Base-by-base conservation (phyloP, 2,113 vertebrate genomes). In the Henicopernis longicauda region DNA sequence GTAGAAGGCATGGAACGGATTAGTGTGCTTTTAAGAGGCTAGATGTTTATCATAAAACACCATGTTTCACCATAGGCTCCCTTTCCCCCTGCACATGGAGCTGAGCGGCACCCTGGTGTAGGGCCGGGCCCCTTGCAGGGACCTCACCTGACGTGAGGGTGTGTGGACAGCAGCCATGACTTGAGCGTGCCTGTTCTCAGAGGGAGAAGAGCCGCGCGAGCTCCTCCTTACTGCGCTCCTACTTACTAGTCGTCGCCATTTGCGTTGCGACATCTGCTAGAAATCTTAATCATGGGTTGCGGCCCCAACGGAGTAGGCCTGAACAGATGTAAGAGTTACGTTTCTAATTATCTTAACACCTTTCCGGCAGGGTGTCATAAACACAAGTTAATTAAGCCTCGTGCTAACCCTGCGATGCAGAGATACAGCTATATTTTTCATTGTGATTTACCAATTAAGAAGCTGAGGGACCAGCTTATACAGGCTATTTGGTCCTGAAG, bases 331-430 rank as follows among this genome's bases (percentile, higher is more conserved):
- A 82, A 86, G 65, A 54, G 17, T 90, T 61, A 79, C 1, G 0
- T 90, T 91, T 77, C 74, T 91, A 96, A 94, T 94, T 87, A 93
- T 61, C 61, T 57, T 77, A 65, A 77, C 92, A 96, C 93, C 84
- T 93, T 95, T 95, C 59, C 1, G 0, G 84, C 81, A 59, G 66
- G 18, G 13, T 91, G 62, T 70, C 67, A 87, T 42, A 79, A 90
- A 58, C 58, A 82, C 19, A 38, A 79, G 70, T 82, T 78, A 96
- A 93, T 94, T 95, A 90, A 86, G 47, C 26, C 45, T 55, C 0
- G 0, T 54, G 63, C 49, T 80, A 84, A 44, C 25, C 16, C 31
- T 19, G 9, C 67, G 67, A 78, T 80, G 69, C 16, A 29, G 52
- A 85, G 16, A 40, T 85, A 76, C 9, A 73, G 25, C 54, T 91